Conservation (phyloP, 2,797 vertebrate genomes). For the Knipowitschia caucasica region DNA sequence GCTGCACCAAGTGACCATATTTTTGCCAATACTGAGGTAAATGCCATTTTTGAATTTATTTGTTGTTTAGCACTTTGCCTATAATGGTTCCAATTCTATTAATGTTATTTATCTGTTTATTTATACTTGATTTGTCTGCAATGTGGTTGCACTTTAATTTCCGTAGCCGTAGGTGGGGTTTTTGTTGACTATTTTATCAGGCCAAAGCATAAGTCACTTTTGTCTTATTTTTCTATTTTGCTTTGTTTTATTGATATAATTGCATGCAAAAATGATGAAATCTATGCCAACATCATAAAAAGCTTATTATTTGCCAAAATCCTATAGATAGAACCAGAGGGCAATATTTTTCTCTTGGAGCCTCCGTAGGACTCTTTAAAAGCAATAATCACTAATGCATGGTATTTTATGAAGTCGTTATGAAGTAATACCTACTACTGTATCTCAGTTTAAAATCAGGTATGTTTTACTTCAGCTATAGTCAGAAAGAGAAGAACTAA, state of each 20-base stretch:
- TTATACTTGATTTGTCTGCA: slow-evolving; percentile 58
- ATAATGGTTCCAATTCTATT: slow-evolving; percentile 27
- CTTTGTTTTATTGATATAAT: slow-evolving; percentile 68
- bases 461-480: slow-evolving; percentile 87
- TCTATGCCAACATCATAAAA: slow-evolving; percentile 88
- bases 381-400: slow-evolving; percentile 97
- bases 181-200: slow-evolving; percentile 75
- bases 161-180: slow-evolving; percentile 47
- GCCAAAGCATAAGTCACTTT: slow-evolving; percentile 88
- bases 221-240: slow-evolving; percentile 56
- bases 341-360: slow-evolving; percentile 86
- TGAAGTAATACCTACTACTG: slow-evolving; percentile 85
- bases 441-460: slow-evolving; percentile 87
- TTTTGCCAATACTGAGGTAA: slow-evolving; percentile 75
- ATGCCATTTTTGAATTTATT: slow-evolving; percentile 44
- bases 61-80: slow-evolving; percentile 12
- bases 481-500: slow-evolving; percentile 79
- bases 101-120: slow-evolving; percentile 16
- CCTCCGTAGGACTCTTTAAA: slow-evolving; percentile 87
- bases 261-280: slow-evolving; percentile 80
- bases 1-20: slow-evolving; percentile 82
- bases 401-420: slow-evolving; percentile 85
- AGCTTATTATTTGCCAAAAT: slow-evolving; percentile 85
- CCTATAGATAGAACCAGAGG: slow-evolving; percentile 81
- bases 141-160: slow-evolving; percentile 73